Evolutionary conservation across 2,888 invertebrate genomes (phyloP).

Genomic region (Troides oblongomaculatus): DNA sequence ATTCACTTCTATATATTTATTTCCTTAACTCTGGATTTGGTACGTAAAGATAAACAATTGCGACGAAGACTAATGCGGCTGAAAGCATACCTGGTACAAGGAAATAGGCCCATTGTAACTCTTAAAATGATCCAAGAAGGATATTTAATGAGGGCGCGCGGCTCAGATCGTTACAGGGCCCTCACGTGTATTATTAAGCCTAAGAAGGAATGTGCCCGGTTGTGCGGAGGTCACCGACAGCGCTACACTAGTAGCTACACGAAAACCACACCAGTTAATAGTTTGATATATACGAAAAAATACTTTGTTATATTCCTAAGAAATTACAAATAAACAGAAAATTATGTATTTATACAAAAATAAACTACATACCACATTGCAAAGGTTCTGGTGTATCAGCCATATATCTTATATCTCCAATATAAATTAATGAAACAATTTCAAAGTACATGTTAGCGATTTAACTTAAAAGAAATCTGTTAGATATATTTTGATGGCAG

Average conservation of each 20-base stretch:
- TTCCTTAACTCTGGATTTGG: constrained; percentile 5
- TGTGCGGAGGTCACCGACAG: constrained; percentile 67
- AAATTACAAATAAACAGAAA: too few species aligned
- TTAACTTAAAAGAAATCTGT: too few species aligned
- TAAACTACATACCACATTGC: too few species aligned
- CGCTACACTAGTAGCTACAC: constrained; percentile 58
- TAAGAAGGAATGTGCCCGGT: constrained; percentile 70
- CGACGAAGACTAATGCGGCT: constrained; percentile 26
- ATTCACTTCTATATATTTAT: neutral
- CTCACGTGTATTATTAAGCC: constrained; percentile 76
- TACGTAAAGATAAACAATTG: constrained; percentile 8
- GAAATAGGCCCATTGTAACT: constrained; percentile 47
- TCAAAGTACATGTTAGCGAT: too few species aligned
- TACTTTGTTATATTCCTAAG: too few species aligned
- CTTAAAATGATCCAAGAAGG: constrained; percentile 53
- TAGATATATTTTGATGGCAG: too few species aligned
- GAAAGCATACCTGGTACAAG: constrained; percentile 35
- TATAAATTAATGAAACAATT: too few species aligned
- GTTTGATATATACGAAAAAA: neutral
- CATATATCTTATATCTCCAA: too few species aligned
- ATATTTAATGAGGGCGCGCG: constrained; percentile 68
- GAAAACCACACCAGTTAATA: constrained; percentile 37
- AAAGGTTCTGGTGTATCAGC: too few species aligned
- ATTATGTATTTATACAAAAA: too few species aligned
- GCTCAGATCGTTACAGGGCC: constrained; percentile 63